Conservation (phyloP, 2,888 invertebrate species). For the Congeria kusceri region DNA sequence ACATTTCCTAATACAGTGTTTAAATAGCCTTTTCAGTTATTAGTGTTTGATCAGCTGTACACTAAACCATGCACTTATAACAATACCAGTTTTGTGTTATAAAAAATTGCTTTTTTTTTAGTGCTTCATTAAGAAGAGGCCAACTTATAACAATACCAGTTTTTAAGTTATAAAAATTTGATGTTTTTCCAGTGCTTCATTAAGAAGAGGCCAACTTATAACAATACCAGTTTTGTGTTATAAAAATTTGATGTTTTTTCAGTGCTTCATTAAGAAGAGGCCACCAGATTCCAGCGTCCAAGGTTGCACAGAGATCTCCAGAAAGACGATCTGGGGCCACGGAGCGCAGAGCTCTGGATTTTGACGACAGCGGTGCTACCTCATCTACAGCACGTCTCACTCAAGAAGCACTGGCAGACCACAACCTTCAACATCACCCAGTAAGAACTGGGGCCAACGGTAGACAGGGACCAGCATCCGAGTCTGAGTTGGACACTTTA, state of each 20-base stretch:
- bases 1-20: too few relatives aligned
- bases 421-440: slow-evolving; percentile 46
- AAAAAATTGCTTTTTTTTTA: too few relatives aligned
- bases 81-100: too few relatives aligned
- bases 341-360: slow-evolving; percentile 44
- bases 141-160: too few relatives aligned
- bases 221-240: too few relatives aligned
- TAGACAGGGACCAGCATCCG: slow-evolving; percentile 54
- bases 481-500: slow-evolving; percentile 57
- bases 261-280: slow-evolving; percentile 9
- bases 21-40: too few relatives aligned
- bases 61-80: too few relatives aligned
- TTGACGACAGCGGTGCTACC: slow-evolving; percentile 32
- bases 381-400: slow-evolving; percentile 53
- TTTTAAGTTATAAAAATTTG: too few relatives aligned
- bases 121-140: too few relatives aligned
- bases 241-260: not conserved
- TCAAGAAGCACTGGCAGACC: slow-evolving; percentile 58
- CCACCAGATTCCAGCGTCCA: slow-evolving; percentile 5
- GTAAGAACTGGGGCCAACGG: slow-evolving; percentile 31
- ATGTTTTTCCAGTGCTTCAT: too few relatives aligned
- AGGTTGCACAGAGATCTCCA: slow-evolving; percentile 29
- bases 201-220: slow-evolving; percentile 19
- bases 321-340: slow-evolving; percentile 42
- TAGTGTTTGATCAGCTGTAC: too few relatives aligned